These are phyloP conservation scores for Coracias cyanogaster DNA, from an alignment of 2,797 vertebrate species.

Conservation along the genomic window DNA sequence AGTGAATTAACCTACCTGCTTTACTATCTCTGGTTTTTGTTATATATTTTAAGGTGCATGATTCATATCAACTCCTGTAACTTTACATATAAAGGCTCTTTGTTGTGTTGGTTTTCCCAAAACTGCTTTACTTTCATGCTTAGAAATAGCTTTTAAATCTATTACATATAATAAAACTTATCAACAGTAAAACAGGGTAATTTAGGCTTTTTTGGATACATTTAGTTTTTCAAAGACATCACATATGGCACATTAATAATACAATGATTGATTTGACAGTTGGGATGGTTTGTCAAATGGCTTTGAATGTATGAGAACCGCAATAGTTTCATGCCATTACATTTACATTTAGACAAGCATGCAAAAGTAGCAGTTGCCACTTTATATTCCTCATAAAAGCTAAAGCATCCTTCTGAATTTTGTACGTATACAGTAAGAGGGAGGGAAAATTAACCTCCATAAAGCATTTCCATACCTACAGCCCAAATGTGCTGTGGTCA, in stretches of 20 bases:
- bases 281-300: not conserved
- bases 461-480: not conserved
- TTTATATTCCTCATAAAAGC: slow-evolving; percentile 9
- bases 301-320: not conserved
- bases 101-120: not conserved
- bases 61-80: not conserved
- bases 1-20: not conserved
- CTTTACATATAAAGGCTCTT: not conserved
- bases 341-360: slow-evolving; percentile 37
- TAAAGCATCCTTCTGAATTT: not conserved
- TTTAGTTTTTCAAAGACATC: not conserved
- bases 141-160: not conserved
- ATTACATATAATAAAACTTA: not conserved
- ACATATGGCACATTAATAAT: not conserved
- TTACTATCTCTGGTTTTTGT: not conserved
- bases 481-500: not conserved
- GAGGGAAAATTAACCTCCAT: not conserved
- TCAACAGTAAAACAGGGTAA: not conserved
- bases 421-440: not conserved
- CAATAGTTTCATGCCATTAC: not conserved
- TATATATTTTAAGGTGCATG: not conserved
- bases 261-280: not conserved
- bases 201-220: not conserved
- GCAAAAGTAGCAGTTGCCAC: not conserved
- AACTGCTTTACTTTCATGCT: not conserved